Base-by-base conservation (phyloP, 2,113 vertebrate species). In the Tauraco erythrolophus region DNA sequence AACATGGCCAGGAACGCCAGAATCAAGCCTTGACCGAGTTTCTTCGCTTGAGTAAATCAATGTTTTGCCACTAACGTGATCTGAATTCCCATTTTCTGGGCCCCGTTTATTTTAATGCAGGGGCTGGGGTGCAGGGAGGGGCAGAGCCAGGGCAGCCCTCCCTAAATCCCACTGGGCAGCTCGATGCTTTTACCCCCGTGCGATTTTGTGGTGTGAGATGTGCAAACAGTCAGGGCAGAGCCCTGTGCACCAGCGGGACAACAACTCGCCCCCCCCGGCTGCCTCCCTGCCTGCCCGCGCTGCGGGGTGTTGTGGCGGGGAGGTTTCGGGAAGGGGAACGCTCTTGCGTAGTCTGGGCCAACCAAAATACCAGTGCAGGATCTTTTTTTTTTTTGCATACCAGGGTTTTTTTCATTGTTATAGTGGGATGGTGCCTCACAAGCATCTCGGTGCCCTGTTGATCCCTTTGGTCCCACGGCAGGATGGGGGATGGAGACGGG, bases 341-440 rank as follows among this genome's bases (percentile, higher is more conserved):
- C 33, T 88, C n/a, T 74, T 56, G n/a, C 56, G 82, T 27, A 28
- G 10, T 19, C 65, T 39, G 19, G 18, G 24, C 37, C 83, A 54
- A 43, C 6, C 60, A 50, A 53, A 83, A 72, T 62, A 14, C 31
- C n/a, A 0, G 3, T 17, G 19, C 23, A 60, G 72, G 11, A 79
- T 31, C 4, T 0, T 2, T 1, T n/a, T 60, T 45, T 41, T 5
- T 60, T 50, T 45, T 5, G 28, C n/a, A 3, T 16, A 22, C 30
- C 3, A 3, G 23, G 3, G 27, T 3, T 6, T 5, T 5, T 60
- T 18, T 43, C 1, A 28, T 46, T 5, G 3, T 57, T 51, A 6
- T 8, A 41, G 25, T 1, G 14, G 45, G 39, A 41, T 31, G 43
- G 28, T n/a, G 24, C 14, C 0, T 1, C 8, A 1, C 1, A 16